Base-by-base conservation (phyloP, 2,888 invertebrate species). In the Papilio gigon region DNA sequence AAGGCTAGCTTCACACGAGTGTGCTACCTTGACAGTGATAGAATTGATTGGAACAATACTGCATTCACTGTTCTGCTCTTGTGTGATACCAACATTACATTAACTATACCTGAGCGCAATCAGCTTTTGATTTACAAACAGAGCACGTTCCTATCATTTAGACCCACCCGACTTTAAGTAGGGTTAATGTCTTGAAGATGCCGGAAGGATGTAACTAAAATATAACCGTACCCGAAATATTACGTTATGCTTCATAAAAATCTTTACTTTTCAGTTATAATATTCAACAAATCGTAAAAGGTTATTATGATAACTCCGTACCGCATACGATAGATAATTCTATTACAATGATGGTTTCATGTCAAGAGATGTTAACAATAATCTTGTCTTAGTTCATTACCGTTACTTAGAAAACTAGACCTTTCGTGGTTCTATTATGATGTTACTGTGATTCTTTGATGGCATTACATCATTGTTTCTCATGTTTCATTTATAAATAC, bases 91-190 rank as follows among this genome's bases (percentile, higher is more conserved):
- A 44, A 3, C 20, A 17, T 42, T 17, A 62, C 35, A 40, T 25
- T 63, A 17, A n/a, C 20, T 30, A 22, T 33, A 20, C 44, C 44
- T 58, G 35, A 17, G 35, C 35, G 56, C 63, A 68, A 58, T 58
- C 68, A n/a, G 17, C 63, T 42, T 67, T 47, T 44, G 68, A 70
- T 67, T 68, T 69, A 69, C 63, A 65, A 66, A 61, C 67, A 14
- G 58, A 33, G 56, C 68, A 68, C 63, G 63, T 68, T 37, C 44
- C 35, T 58, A 47, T 59, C 58, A 58, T 68, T 68, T 68, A 59
- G 33, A n/a, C 35, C 33, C 58, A 47, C 47, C 58, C 37, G 37
- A 63, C 63, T 68, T 63, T 68, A 63, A 68, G 68, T 63, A 63
- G 58, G 68, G 63, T 37, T 63, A 62, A 67, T 56, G 58, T 63